These are phyloP conservation scores for Acleris laterana DNA, from an alignment of 2,888 invertebrate species.

Conservation along the genomic window DNA sequence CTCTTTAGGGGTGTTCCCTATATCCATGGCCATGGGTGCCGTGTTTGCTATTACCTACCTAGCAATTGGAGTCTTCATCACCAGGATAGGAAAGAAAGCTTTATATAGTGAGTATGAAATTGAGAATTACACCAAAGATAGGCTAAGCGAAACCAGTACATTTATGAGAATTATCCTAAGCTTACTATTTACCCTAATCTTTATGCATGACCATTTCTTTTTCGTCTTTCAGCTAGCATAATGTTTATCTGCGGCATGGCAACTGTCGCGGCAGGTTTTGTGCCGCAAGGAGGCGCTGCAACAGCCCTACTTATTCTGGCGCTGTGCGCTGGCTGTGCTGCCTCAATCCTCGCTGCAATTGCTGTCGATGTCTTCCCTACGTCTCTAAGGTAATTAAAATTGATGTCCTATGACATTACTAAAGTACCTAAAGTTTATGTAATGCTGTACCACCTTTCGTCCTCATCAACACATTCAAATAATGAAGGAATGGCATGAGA, in stretches of 20 bases:
- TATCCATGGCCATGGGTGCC: slow-evolving; percentile 78
- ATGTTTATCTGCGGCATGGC: slow-evolving; percentile 70
- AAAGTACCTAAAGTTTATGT: no score
- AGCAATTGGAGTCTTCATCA: slow-evolving; percentile 74
- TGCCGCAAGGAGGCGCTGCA: slow-evolving; percentile 67
- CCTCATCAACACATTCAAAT: no score
- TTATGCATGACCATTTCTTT: background rate
- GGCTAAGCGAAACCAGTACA: background rate
- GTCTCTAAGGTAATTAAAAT: slow-evolving; percentile 57
- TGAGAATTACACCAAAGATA: background rate
- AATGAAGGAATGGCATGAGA: no score
- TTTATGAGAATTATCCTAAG: no score
- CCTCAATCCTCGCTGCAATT: slow-evolving; percentile 74
- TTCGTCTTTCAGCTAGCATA: slow-evolving; percentile 54
- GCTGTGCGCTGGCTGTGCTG: slow-evolving; percentile 73
- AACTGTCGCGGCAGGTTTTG: slow-evolving; percentile 64
- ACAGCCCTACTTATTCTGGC: slow-evolving; percentile 68
- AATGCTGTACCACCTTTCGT: no score
- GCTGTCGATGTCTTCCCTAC: slow-evolving; percentile 78
- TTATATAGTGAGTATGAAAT: slow-evolving; percentile 65
- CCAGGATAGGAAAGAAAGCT: slow-evolving; percentile 68
- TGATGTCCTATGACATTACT: background rate
- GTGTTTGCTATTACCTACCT: slow-evolving; percentile 74
- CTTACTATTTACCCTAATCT: no score
- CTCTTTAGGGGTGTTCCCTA: slow-evolving; percentile 71